These are phyloP conservation scores for Zosterops hypoxanthus DNA, from an alignment of 2,113 vertebrate genomes.

Conservation along the genomic window DNA sequence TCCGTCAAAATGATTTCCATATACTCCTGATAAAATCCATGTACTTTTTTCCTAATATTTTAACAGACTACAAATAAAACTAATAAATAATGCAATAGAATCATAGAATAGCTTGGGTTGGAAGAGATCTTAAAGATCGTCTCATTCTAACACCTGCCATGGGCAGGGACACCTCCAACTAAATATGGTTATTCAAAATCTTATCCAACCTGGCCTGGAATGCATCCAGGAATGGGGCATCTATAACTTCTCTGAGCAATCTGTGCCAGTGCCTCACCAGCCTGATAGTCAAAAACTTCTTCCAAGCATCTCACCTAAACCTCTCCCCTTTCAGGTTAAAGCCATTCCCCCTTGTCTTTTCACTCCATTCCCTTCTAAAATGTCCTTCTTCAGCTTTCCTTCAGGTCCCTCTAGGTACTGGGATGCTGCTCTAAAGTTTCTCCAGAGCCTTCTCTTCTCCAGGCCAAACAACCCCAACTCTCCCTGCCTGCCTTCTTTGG, in stretches of 20 bases:
- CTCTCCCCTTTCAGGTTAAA: background rate
- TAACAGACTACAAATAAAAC: background rate
- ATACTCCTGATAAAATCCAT: background rate
- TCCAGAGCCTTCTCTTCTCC: background rate
- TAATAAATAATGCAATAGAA: background rate
- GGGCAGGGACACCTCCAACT: background rate
- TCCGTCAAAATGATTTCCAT: background rate
- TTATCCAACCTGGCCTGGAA: background rate
- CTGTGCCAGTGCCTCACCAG: background rate
- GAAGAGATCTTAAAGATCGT: background rate
- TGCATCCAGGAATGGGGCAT: background rate
- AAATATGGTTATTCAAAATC: background rate
- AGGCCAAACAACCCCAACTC: background rate
- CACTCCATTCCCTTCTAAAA: background rate
- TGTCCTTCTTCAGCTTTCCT: background rate
- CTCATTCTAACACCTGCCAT: background rate
- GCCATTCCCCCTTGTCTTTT: background rate
- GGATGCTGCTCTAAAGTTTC: background rate
- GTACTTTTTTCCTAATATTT: background rate
- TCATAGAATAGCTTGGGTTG: background rate
- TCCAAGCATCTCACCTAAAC: background rate
- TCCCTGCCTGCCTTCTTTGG: background rate
- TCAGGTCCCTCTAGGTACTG: background rate
- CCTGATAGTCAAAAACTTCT: background rate
- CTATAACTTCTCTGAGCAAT: background rate